These are phyloP conservation scores for Pterostichus madidus DNA, from an alignment of 2,888 invertebrate species.

Conservation along the genomic window DNA sequence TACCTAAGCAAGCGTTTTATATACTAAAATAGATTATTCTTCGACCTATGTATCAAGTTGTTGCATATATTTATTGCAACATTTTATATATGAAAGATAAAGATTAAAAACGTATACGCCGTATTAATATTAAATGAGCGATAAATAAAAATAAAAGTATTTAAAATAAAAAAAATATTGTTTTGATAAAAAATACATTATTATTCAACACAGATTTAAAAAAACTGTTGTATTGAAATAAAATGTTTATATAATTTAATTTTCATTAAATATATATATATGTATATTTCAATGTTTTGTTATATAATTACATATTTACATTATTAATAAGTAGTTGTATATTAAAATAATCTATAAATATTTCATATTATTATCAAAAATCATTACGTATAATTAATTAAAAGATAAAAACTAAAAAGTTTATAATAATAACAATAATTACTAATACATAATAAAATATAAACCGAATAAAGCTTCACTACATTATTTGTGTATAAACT, in stretches of 20 bases:
- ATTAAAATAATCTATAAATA: neutral
- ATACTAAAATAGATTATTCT: no score
- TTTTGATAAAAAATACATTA: no score
- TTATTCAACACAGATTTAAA: no score
- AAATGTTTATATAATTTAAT: neutral
- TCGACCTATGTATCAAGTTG: no score
- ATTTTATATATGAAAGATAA: no score
- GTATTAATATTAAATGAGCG: no score
- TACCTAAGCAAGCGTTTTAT: no score
- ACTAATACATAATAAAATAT: constrained; percentile 6
- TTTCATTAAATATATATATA: constrained; percentile 7
- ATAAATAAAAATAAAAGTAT: no score
- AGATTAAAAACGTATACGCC: no score
- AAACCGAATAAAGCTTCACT: neutral
- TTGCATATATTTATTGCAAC: no score
- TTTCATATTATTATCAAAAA: neutral
- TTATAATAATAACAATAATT: neutral
- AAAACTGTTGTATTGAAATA: neutral
- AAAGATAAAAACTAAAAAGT: neutral
- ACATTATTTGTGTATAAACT: neutral
- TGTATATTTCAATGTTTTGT: neutral
- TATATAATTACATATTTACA: constrained; percentile 18
- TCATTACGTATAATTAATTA: neutral
- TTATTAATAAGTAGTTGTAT: neutral
- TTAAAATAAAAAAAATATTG: no score